A percentile compares a stretch with the other conserved stretches of the same genome.
These are phyloP conservation scores for Acridotheres tristis DNA, from an alignment of 2,797 vertebrate species.

Conservation along the genomic window DNA sequence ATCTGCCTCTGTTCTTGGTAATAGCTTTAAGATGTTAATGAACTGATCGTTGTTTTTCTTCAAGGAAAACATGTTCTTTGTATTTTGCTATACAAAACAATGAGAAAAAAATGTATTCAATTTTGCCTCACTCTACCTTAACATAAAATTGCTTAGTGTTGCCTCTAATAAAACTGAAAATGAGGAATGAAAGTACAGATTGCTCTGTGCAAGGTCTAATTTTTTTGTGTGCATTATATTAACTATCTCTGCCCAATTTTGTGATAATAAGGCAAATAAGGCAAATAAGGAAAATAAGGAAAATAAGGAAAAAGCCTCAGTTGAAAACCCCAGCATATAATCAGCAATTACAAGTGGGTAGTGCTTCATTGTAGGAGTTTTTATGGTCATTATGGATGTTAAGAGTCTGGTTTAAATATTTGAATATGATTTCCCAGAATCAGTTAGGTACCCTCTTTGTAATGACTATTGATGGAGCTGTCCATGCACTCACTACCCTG, in stretches of 20 bases:
- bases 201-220: slow-evolving; percentile 5
- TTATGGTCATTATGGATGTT: slow-evolving; percentile 34
- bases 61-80: not conserved
- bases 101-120: slow-evolving; percentile 35
- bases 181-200: slow-evolving; percentile 34
- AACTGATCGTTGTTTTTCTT: slow-evolving; percentile 33
- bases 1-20: not conserved
- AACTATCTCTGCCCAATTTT: slow-evolving; percentile 51
- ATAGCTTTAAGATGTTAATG: slow-evolving; percentile 54
- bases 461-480: slow-evolving; percentile 30
- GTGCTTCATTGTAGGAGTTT: slow-evolving; percentile 30
- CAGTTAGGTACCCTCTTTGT: not conserved
- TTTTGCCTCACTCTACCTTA: not conserved
- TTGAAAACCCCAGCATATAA: slow-evolving; percentile 41
- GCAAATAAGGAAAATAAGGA: slow-evolving; percentile 56
- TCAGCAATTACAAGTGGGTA: slow-evolving; percentile 34
- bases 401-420: slow-evolving; percentile 63
- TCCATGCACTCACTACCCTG: not conserved
- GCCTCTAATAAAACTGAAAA: slow-evolving; percentile 39
- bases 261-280: slow-evolving; percentile 61
- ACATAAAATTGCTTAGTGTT: not conserved
- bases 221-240: slow-evolving; percentile 54
- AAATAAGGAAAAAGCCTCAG: slow-evolving; percentile 51
- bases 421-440: slow-evolving; percentile 61
- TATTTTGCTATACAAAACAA: slow-evolving; percentile 4